Percentiles rank a stretch among this genome's conserved stretches.
These are phyloP conservation scores for Chironomus striatipennis DNA, from an alignment of 1,140 invertebrate genomes.

Conservation along the genomic window DNA sequence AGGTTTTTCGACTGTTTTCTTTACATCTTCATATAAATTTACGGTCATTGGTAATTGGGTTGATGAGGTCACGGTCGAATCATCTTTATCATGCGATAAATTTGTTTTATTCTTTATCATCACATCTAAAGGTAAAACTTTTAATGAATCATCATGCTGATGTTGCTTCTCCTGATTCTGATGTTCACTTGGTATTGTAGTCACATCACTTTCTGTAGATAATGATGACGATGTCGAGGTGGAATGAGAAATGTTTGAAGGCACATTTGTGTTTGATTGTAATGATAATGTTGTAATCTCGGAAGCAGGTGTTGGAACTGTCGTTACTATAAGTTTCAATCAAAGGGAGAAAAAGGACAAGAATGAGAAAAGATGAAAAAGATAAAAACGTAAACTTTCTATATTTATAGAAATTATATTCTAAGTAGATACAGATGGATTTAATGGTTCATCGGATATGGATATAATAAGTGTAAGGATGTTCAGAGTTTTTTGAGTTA, in stretches of 20 bases:
- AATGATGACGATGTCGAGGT: conserved; percentile 8
- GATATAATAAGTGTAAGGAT: too few species aligned
- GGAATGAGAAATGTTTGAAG: neutral
- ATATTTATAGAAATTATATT: too few species aligned
- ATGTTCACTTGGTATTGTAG: conserved; percentile 18
- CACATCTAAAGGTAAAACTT: conserved; percentile 3
- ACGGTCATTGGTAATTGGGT: conserved; percentile 16
- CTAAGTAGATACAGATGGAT: too few species aligned
- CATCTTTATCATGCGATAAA: neutral
- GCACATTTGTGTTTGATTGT: conserved; percentile 18
- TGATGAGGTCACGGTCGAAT: conserved; percentile 20
- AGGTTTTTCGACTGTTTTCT: neutral
- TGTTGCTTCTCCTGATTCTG: too few species aligned
- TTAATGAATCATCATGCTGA: conserved; percentile 14
- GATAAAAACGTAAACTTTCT: too few species aligned
- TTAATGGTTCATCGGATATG: too few species aligned
- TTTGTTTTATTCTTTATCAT: neutral
- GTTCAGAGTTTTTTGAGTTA: too few species aligned
- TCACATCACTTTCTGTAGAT: conserved; percentile 2
- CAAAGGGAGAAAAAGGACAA: neutral
- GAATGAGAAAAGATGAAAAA: too few species aligned
- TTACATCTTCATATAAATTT: neutral
- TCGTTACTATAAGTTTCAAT: neutral
- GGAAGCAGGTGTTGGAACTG: conserved; percentile 16
- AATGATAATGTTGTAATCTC: conserved; percentile 23